Conservation (phyloP, 2,888 invertebrate genomes). For the Erebia aethiops region DNA sequence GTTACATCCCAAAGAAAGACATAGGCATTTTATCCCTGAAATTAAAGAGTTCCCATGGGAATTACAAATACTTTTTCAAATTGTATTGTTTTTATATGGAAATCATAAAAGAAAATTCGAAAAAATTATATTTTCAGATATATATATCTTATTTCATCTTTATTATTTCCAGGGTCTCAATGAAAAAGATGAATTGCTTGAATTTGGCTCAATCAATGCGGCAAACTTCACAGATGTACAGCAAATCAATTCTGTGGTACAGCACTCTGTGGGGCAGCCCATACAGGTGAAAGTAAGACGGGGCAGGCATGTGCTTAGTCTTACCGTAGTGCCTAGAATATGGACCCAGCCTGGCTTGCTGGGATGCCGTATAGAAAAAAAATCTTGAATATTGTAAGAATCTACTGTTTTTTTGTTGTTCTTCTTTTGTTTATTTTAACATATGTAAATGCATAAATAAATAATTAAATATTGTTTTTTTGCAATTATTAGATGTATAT, state of each 20-base stretch:
- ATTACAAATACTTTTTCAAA: too few species aligned
- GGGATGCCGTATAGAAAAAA: conserved; percentile 74
- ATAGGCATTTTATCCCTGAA: too few species aligned
- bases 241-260: conserved; percentile 87
- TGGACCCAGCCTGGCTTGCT: conserved; percentile 92
- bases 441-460: too few species aligned
- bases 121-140: too few species aligned
- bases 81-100: too few species aligned
- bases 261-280: conserved; percentile 83
- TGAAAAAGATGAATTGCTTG: conserved; percentile 86
- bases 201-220: conserved; percentile 90
- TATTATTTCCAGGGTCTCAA: conserved; percentile 85
- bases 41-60: too few species aligned
- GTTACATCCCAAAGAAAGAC: too few species aligned
- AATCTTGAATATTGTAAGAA: conserved; percentile 24
- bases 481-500: too few species aligned
- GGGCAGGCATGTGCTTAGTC: conserved; percentile 70
- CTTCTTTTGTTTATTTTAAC: too few species aligned
- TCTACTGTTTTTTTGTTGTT: neutral
- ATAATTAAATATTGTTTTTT: too few species aligned
- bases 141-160: neutral
- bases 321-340: conserved; percentile 86
- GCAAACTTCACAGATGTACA: conserved; percentile 87
- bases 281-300: conserved; percentile 79
- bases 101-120: too few species aligned